Evolutionary conservation across 2,113 vertebrate species (phyloP), one percentile per base, ranked within the genome.

Genomic region (Haemorhous mexicanus): DNA sequence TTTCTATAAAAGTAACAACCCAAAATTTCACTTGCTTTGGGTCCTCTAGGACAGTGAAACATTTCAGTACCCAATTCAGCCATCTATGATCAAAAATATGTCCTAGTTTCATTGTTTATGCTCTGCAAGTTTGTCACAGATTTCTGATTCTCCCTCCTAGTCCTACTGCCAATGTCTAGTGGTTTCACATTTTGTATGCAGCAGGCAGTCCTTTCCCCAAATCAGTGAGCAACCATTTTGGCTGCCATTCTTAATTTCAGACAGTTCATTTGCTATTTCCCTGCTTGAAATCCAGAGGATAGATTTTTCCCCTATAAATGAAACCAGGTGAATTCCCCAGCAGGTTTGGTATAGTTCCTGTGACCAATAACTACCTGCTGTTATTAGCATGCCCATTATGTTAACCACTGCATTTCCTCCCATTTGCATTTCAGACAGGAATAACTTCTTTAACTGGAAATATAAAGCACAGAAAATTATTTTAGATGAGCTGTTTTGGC

Each of bases 231-330:
- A 93, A 8, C 52, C 17, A 13, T 18, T 33, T 77, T 93, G 0
- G 0, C 49, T 93, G 68, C 68, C 68, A 76, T 90, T 96, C 91
- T 90, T 94, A 76, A 91, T 94, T 84, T 94, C 64, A 56, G 44
- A 44, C 27, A 53, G 43, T 77, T 95, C 49, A 79, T 93, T 94
- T 91, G 41, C 47, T 74, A 41, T 85, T 87, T 95, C 69, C 77
- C n/a, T 90, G 58, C 69, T 90, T 87, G 91, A 97, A 95, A 81
- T 46, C 12, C 39, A 85, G 69, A 80, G 79, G 49, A 92, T 10
- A n/a, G 0, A 43, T 66, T 97, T 94, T 79, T 41, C 10, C 87
- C 24, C 46, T 76, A 21, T 82, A 70, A 96, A 94, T 93, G 83
- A 90, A 95, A 90, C 22, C 33, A 78, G 87, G 67, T 70, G 49